Evolutionary conservation across 2,888 invertebrate genomes (phyloP).

Genomic region (Synanthedon vespiformis): DNA sequence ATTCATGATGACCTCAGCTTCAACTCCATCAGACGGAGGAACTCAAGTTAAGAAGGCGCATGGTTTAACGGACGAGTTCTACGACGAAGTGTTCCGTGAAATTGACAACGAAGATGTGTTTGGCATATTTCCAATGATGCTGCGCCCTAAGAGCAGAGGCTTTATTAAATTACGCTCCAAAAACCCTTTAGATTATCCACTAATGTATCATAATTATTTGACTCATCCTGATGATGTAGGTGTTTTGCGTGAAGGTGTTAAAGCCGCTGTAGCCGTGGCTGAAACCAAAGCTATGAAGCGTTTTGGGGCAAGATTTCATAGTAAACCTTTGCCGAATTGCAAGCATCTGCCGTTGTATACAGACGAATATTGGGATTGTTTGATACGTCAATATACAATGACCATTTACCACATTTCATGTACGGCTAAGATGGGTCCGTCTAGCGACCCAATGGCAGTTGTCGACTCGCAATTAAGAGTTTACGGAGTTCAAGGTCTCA

Average conservation of each 20-base stretch:
- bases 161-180: conserved; percentile 78
- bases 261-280: conserved; percentile 84
- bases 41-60: conserved; percentile 84
- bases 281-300: conserved; percentile 82
- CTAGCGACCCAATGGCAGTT: conserved; percentile 81
- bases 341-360: conserved; percentile 81
- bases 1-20: conserved; percentile 88
- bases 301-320: conserved; percentile 83
- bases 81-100: conserved; percentile 78
- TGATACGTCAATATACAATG: conserved; percentile 85
- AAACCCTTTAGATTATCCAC: conserved; percentile 83
- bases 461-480: conserved; percentile 83
- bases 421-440: conserved; percentile 87
- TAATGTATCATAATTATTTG: conserved; percentile 92
- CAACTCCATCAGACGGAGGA: conserved; percentile 87
- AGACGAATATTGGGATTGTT: conserved; percentile 90
- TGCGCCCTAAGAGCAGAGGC: conserved; percentile 89
- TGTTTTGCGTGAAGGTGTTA: conserved; percentile 87
- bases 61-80: conserved; percentile 84
- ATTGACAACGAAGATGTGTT: conserved; percentile 82
- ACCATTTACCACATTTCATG: conserved; percentile 90
- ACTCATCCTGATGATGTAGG: conserved; percentile 87
- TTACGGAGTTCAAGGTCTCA: conserved; percentile 80
- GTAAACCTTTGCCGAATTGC: conserved; percentile 83
- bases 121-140: conserved; percentile 88